Base-by-base conservation (phyloP, 1,140 invertebrate genomes). In the Epicauta chinensis region DNA sequence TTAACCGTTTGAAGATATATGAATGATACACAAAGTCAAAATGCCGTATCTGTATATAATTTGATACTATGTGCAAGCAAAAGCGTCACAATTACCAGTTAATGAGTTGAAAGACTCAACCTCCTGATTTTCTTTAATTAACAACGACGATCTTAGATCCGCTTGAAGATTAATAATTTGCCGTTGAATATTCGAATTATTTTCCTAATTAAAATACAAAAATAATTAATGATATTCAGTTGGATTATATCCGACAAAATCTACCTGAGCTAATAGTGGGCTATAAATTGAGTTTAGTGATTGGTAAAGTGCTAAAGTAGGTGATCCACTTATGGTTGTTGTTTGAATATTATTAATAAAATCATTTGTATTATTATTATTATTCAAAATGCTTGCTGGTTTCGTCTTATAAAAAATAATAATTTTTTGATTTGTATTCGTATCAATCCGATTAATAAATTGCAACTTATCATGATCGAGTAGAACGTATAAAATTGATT, bases 231-330 rank as follows among this genome's bases (percentile, higher is more conserved):
- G 50, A 52, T 47, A 14, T 53, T 17, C 12, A 14, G 37, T 51
- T 42, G 3, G 16, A 13, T 23, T 23, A 7, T n/a, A n/a, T n/a
- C n/a, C n/a, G n/a, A n/a, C n/a, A n/a, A n/a, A n/a, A 23, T 48
- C 42, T 54, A 44, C 62, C 47, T 63, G 55, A 31, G 46, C 41
- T 11, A 69, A 44, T 29, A 65, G 49, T 7, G 69, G 66, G 15
- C 51, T 46, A 42, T 60, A 71, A 16, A 71, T 55, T 16, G 66
- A 66, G 31, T 58, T 62, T 30, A 71, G 51, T 34, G 57, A 60
- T 11, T 68, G 56, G 51, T 69, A 71, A 7, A 71, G 41, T 17
- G 62, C 59, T 11, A 64, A 14, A n/a, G 62, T 61, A 16, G 66
- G 65, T 17, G 65, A 51, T 29, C 61, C 67, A 34, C 57, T 53